A percentile compares a stretch with the other conserved stretches of the same genome.
These are phyloP conservation scores for Potamarius usumacintae DNA, from an alignment of 2,113 vertebrate genomes.

Conservation along the genomic window DNA sequence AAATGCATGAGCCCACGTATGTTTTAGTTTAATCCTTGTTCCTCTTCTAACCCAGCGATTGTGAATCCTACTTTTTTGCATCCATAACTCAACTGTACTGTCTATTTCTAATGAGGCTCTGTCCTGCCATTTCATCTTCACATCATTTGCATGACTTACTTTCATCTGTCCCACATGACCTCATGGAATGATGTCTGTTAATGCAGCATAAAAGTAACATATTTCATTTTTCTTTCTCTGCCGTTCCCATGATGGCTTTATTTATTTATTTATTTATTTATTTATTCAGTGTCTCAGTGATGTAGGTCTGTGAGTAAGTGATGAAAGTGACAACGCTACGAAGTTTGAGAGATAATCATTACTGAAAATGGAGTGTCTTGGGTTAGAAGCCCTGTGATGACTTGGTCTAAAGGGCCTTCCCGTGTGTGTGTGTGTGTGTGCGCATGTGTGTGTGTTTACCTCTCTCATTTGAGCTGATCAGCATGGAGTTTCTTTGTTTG, in stretches of 20 bases:
- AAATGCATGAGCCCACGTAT: neutral
- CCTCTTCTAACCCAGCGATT: neutral
- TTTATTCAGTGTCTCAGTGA: neutral
- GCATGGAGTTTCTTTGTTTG: constrained; percentile 16
- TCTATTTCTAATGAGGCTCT: neutral
- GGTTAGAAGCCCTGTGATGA: constrained; percentile 37
- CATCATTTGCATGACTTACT: neutral
- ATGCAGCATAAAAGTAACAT: neutral
- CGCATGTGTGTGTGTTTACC: neutral
- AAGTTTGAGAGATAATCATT: constrained; percentile 47
- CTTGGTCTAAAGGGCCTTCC: constrained; percentile 44
- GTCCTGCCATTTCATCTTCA: neutral
- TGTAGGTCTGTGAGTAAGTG: constrained; percentile 6
- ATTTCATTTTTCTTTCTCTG: neutral
- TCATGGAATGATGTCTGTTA: neutral
- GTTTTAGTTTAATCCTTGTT: neutral
- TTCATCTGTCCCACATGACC: neutral
- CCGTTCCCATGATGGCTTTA: neutral
- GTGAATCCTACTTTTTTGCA: neutral
- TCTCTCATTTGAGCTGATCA: constrained; percentile 37
- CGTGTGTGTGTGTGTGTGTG: constrained; percentile 13
- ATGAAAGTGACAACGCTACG: constrained; percentile 30
- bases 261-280: neutral
- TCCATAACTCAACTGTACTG: neutral
- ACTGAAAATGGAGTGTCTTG: constrained; percentile 40